Base-by-base conservation (phyloP, 2,888 invertebrate genomes). In the Boloria euphrosyne region DNA sequence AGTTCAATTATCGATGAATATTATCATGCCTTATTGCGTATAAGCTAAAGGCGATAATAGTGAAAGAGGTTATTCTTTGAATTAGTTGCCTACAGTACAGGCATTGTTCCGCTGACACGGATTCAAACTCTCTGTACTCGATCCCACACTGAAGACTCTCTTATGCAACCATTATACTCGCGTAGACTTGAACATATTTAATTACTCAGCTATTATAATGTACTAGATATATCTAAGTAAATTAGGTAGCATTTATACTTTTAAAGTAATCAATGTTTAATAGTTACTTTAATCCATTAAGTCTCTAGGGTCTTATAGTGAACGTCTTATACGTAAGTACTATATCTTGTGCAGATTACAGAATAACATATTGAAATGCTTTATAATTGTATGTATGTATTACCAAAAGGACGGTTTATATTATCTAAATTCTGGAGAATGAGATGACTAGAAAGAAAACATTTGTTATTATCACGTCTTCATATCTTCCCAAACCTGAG, bases 71-170 rank as follows among this genome's bases (percentile, higher is more conserved):
- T 50, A 49, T 6, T 16, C 16, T 16, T 17, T 7, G 59, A 50
- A 38, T 38, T 38, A 27, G 59, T 63, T 60, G 63, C 53, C 52
- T 61, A 61, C 53, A 61, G 58, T 62, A 67, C 64, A 61, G 62
- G 65, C 73, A 82, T 80, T 82, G 87, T 82, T 79, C 86, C 72
- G 84, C 76, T 89, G 82, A 85, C 89, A 85, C 82, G 76, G 80
- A 78, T 87, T 82, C 78, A 76, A 76, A 74, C 68, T 78, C 78
- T 73, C 78, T 78, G 76, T 74, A 87, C 84, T 76, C 82, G 79
- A 88, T 88, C 88, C 84, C 89, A 88, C 86, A 84, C 79, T 73
- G 80, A 80, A 76, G 81, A 83, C 75, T 77, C 78, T 75, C 82
- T 87, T 88, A 87, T 83, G 86, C 82, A 87, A 88, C 80, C 71